Conservation (phyloP, 1,140 invertebrate genomes). For the Campoletis sonorensis region DNA sequence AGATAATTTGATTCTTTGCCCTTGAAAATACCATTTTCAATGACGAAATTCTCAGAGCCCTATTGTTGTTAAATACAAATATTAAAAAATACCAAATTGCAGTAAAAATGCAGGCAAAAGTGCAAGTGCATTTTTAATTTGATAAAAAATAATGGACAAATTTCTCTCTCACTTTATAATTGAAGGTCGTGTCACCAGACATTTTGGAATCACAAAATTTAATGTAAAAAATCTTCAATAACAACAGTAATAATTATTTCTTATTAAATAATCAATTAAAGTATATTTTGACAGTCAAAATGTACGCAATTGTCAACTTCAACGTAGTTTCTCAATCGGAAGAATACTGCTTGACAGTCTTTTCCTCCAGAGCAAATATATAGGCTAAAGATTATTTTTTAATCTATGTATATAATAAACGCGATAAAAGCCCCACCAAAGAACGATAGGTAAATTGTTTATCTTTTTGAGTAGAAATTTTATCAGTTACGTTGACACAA, state of each 20-base stretch:
- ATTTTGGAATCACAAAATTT: not conserved
- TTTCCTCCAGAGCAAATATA: not conserved
- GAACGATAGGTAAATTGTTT: no score
- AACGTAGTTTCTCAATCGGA: no score
- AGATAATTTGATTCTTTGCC: constrained; percentile 34
- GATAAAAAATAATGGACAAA: not conserved
- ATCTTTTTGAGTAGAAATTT: no score
- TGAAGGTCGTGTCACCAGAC: constrained; percentile 9
- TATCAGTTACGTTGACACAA: no score
- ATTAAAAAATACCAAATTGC: not conserved
- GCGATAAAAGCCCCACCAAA: no score
- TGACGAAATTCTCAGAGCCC: constrained; percentile 45
- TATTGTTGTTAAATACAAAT: constrained; percentile 4
- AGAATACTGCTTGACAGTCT: not conserved
- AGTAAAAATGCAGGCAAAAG: no score
- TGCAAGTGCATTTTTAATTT: no score
- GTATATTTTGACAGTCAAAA: no score
- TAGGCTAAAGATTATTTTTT: no score
- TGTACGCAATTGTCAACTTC: no score
- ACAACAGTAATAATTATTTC: not conserved
- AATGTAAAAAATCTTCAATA: not conserved
- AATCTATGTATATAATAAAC: no score
- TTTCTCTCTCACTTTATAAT: not conserved
- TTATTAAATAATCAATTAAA: no score
- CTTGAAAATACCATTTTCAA: constrained; percentile 54